A percentile compares a stretch with the other conserved stretches of the same genome.
phyloP scores from a whole-genome alignment of 2,113 vertebrate species.

The Sprattus sprattus region DNA sequence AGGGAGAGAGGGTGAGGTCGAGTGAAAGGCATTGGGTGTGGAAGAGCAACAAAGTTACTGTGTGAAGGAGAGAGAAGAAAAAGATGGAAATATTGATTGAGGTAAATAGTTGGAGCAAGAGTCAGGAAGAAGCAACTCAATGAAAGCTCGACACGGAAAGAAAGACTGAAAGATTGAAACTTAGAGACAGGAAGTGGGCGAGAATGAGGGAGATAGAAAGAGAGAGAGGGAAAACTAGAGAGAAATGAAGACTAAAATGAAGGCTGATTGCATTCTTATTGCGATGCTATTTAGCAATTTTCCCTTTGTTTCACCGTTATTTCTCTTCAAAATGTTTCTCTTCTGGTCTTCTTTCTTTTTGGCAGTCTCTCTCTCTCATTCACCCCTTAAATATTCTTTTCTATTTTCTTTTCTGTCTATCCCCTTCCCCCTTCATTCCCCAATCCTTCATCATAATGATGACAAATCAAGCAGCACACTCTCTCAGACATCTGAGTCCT shows the following conservation, averaged over 20 bases:
- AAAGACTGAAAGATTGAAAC: background rate
- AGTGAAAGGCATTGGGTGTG: background rate
- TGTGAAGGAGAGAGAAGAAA: background rate
- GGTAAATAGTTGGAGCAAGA: background rate
- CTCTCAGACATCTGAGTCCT: conserved; percentile 4
- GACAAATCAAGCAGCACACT: conserved; percentile 35
- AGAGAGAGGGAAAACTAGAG: background rate
- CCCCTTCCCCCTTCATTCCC: background rate
- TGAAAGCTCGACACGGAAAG: background rate
- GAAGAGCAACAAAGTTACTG: background rate
- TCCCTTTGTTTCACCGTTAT: background rate
- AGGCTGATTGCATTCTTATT: conserved; percentile 1
- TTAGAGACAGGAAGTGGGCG: background rate
- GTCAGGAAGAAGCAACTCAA: background rate
- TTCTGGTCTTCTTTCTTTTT: background rate
- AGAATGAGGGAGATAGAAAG: background rate
- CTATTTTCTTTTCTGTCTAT: conserved; percentile 1
- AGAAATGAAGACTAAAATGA: background rate
- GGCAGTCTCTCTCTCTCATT: background rate
- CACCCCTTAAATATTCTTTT: background rate
- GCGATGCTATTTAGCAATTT: background rate
- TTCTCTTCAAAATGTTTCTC: background rate
- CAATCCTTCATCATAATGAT: conserved; percentile 26
- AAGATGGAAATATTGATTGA: background rate
- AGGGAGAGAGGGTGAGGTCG: background rate